phyloP scores from a whole-genome alignment of 2,797 vertebrate species.

The Cygnus olor region DNA sequence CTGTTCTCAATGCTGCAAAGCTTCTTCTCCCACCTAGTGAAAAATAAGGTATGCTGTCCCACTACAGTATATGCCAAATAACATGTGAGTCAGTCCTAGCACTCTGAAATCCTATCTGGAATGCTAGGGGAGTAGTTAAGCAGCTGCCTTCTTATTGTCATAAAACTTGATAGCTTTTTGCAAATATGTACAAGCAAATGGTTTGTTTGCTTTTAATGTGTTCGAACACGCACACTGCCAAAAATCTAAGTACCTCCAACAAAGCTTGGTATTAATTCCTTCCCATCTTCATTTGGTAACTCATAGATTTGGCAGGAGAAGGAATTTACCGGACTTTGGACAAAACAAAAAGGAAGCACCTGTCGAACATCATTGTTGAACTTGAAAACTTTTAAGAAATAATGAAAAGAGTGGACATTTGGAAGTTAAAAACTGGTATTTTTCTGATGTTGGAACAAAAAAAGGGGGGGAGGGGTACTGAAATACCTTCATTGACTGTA shows the following conservation, averaged over 20 bases:
- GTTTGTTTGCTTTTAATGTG: slow-evolving; percentile 70
- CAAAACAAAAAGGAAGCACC: slow-evolving; percentile 15
- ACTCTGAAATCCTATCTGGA: slow-evolving; percentile 32
- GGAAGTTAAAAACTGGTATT: not conserved
- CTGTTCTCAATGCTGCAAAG: not conserved
- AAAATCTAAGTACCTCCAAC: slow-evolving; percentile 49
- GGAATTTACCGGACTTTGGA: not conserved
- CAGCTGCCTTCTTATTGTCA: slow-evolving; percentile 50
- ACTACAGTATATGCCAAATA: slow-evolving; percentile 31
- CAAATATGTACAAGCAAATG: slow-evolving; percentile 45
- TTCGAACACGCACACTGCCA: slow-evolving; percentile 41
- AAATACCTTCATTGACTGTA: slow-evolving; percentile 43
- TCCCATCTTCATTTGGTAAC: slow-evolving; percentile 42
- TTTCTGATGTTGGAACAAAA: not conserved
- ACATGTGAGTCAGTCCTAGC: slow-evolving; percentile 26
- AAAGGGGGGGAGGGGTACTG: not conserved
- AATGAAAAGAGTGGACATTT: slow-evolving; percentile 22
- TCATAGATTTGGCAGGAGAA: slow-evolving; percentile 43
- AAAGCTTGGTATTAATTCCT: slow-evolving; percentile 33
- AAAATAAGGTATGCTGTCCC: not conserved
- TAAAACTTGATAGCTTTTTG: slow-evolving; percentile 64
- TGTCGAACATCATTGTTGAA: slow-evolving; percentile 36
- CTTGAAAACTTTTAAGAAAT: slow-evolving; percentile 6
- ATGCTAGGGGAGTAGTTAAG: slow-evolving; percentile 38
- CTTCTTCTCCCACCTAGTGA: not conserved